Percentiles rank a stretch among this genome's conserved stretches.
Evolutionary conservation across 2,888 invertebrate species (phyloP).

Genomic region (Allygus modestus): DNA sequence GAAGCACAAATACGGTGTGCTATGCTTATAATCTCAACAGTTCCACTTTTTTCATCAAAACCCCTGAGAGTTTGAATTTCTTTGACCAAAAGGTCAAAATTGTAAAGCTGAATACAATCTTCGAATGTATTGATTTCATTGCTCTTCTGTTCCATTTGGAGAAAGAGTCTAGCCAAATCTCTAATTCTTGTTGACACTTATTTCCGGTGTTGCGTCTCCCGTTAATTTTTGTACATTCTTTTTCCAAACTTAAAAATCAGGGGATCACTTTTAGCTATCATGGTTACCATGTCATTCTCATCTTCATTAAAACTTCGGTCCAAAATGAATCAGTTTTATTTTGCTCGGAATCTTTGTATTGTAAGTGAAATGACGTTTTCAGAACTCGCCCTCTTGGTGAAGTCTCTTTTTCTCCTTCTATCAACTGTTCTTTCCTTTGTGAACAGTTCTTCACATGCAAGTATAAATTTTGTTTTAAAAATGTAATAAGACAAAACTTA

Average conservation of each 20-base stretch:
- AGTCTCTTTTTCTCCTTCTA: slow-evolving; percentile 1
- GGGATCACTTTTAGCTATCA: slow-evolving; percentile 16
- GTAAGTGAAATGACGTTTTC: slow-evolving; percentile 30
- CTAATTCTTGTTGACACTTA: slow-evolving; percentile 23
- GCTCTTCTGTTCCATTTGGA: not conserved
- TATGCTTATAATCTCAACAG: not conserved
- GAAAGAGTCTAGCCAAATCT: slow-evolving; percentile 11
- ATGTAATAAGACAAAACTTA: slow-evolving; percentile 16
- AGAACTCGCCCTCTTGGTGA: slow-evolving; percentile 33
- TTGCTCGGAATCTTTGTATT: slow-evolving; percentile 23
- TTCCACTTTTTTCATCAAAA: slow-evolving; percentile 12
- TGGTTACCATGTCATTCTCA: not conserved
- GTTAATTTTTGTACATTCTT: not conserved
- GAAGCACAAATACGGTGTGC: slow-evolving; percentile 26
- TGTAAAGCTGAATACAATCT: slow-evolving; percentile 40
- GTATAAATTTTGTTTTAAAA: slow-evolving; percentile 33
- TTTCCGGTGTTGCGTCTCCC: slow-evolving; percentile 3
- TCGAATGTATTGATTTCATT: slow-evolving; percentile 2
- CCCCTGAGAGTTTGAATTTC: slow-evolving; percentile 2
- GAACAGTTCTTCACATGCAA: slow-evolving; percentile 15
- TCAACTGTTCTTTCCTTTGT: not conserved
- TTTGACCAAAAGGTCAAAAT: no score
- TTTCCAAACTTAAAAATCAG: slow-evolving; percentile 32
- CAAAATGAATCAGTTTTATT: not conserved
- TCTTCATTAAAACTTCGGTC: not conserved